Evolutionary conservation across 1,140 invertebrate species (phyloP), one percentile per base, ranked within the genome.

Genomic region (Drosophila oshimai): DNA sequence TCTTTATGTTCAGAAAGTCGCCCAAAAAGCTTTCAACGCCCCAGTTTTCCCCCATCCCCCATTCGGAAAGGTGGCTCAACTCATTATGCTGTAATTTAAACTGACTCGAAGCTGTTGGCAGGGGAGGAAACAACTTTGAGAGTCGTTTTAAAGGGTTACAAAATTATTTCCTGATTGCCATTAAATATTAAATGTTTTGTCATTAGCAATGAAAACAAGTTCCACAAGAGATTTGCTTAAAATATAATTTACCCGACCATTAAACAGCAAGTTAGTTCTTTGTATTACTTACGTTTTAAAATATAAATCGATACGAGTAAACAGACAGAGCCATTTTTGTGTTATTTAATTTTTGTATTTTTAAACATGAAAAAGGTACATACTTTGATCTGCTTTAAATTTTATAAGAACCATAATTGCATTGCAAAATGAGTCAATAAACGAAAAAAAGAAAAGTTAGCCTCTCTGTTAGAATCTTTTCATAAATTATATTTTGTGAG

Each of bases 31-130:
- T 65, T 53, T 67, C 60, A 60, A 31, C 41, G 28, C 20, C 49
- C 12, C 29, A 39, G 20, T 12, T 61, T n/a, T 47, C 18, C 9
- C 18, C 18, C 22, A 26, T 2, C 58, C 15, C 28, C 20, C 13
- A n/a, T 0, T 20, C 13, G n/a, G 29, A 31, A 65, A 65, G 42
- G 42, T 34, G 36, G 29, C 70, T 64, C 57, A 68, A 67, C 75
- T 69, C 74, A 80, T 76, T 87, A 76, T 80, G 69, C 69, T 87
- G 68, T 74, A 77, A 77, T 87, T 77, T 87, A 53, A 55, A 33
- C 73, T 73, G 65, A 79, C 69, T 83, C 71, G 42, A 68, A 58
- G 74, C 47, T 46, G 37, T 58, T 41, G 15, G 15, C 28, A 13
- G 46, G 46, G 39, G 29, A 42, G 49, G 15, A 18, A 7, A 44